These are phyloP conservation scores for Philopotamus ludificatus DNA, from an alignment of 1,140 invertebrate genomes.

Conservation along the genomic window DNA sequence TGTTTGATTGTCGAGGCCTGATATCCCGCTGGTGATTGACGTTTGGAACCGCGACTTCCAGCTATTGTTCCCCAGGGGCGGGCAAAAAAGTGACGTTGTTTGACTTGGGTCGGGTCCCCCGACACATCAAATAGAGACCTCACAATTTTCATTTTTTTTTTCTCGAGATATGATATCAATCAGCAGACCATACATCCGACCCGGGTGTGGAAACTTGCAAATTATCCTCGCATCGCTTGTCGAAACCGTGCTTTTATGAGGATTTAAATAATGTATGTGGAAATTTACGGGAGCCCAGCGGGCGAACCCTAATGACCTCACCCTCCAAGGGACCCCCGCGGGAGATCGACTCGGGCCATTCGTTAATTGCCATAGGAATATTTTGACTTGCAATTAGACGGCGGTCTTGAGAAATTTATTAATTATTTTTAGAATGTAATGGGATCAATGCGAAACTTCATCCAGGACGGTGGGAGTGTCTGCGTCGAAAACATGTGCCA, in stretches of 20 bases:
- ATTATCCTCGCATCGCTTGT: no score
- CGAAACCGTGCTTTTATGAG: conserved; percentile 11
- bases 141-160: no score
- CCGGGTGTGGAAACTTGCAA: background rate
- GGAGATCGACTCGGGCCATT: conserved; percentile 11
- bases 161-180: background rate
- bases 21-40: conserved; percentile 22
- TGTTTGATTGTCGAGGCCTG: conserved; percentile 17
- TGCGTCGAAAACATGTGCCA: background rate
- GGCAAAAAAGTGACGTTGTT: background rate
- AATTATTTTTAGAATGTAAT: background rate
- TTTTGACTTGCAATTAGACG: conserved; percentile 29
- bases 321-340: conserved; percentile 22
- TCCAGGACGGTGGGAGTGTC: background rate
- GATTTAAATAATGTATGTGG: no score
- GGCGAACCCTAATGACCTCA: conserved; percentile 31
- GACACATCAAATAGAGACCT: no score
- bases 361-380: conserved; percentile 36
- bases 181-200: background rate
- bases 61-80: background rate
- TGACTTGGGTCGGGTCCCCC: no score
- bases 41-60: conserved; percentile 11
- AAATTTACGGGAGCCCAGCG: no score
- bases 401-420: conserved; percentile 18
- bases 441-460: background rate